Evolutionary conservation across 2,797 vertebrate genomes (phyloP).

Genomic region (Acanthopagrus latus): DNA sequence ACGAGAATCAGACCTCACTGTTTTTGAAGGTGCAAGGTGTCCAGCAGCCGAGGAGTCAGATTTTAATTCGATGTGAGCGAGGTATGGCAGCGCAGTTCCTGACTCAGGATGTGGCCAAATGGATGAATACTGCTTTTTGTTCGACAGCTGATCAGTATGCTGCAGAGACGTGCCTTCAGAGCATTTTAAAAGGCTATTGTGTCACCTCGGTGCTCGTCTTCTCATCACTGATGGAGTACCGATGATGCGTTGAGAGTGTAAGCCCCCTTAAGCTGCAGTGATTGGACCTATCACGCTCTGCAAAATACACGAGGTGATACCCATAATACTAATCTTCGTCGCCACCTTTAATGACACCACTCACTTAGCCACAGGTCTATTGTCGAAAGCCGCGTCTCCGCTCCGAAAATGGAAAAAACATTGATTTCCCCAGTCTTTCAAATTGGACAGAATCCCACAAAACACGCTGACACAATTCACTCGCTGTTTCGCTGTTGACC

Average conservation of each 20-base stretch:
- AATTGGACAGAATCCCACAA: conserved; percentile 63
- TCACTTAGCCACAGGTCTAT: conserved; percentile 53
- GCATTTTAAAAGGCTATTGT: conserved; percentile 69
- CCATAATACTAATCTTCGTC: conserved; percentile 54
- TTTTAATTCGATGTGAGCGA: conserved; percentile 65
- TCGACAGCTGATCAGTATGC: conserved; percentile 65
- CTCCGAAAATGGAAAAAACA: conserved; percentile 29
- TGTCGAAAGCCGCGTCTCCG: background rate
- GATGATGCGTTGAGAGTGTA: conserved; percentile 58
- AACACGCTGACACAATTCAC: conserved; percentile 48
- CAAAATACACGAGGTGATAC: conserved; percentile 58
- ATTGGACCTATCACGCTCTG: conserved; percentile 61
- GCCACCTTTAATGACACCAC: conserved; percentile 48
- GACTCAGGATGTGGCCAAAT: conserved; percentile 36
- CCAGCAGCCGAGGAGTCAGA: conserved; percentile 36
- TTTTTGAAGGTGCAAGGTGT: conserved; percentile 36
- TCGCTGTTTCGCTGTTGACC: conserved; percentile 56
- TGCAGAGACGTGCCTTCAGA: conserved; percentile 44
- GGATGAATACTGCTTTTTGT: conserved; percentile 56
- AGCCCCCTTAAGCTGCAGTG: conserved; percentile 64
- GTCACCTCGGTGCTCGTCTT: conserved; percentile 46
- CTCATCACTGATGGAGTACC: conserved; percentile 61
- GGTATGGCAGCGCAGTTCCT: conserved; percentile 20
- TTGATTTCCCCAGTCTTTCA: conserved; percentile 40
- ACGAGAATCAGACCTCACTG: conserved; percentile 1